Evolutionary conservation across 2,888 invertebrate species (phyloP).

Genomic region (Machimus atricapillus): DNA sequence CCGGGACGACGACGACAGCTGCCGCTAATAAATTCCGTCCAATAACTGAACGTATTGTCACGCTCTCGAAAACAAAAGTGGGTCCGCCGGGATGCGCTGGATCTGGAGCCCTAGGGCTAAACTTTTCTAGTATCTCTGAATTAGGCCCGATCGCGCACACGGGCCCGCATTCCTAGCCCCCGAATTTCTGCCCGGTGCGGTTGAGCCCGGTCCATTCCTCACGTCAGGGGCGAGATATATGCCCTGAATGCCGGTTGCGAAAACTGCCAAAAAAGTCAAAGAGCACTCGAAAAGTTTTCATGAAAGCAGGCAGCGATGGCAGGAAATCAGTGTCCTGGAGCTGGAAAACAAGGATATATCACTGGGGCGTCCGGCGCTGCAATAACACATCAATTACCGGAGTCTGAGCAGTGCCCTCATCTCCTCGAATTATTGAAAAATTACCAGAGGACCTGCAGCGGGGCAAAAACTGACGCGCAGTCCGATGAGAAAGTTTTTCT

Average conservation of each 20-base stretch:
- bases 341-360: slow-evolving; percentile 45
- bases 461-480: neutral
- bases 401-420: slow-evolving; percentile 3
- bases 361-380: slow-evolving; percentile 31
- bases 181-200: slow-evolving; percentile 16
- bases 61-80: neutral
- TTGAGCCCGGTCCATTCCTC: neutral
- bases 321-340: slow-evolving; percentile 8
- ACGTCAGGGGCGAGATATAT: slow-evolving; percentile 5
- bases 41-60: neutral
- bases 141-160: neutral
- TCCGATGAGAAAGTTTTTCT: neutral
- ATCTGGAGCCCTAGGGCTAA: neutral
- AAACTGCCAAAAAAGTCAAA: slow-evolving; percentile 37
- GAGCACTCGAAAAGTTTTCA: slow-evolving; percentile 35
- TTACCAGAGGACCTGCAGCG: slow-evolving; percentile 37
- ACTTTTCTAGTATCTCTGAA: slow-evolving; percentile 29
- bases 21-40: neutral
- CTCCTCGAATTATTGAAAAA: slow-evolving; percentile 47
- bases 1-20: neutral
- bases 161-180: neutral
- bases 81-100: neutral
- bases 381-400: slow-evolving; percentile 48
- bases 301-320: neutral
- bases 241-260: neutral